Evolutionary conservation across 2,888 invertebrate species (phyloP), one percentile per base, ranked within the genome.

Genomic region (Cataglyphis livida): DNA sequence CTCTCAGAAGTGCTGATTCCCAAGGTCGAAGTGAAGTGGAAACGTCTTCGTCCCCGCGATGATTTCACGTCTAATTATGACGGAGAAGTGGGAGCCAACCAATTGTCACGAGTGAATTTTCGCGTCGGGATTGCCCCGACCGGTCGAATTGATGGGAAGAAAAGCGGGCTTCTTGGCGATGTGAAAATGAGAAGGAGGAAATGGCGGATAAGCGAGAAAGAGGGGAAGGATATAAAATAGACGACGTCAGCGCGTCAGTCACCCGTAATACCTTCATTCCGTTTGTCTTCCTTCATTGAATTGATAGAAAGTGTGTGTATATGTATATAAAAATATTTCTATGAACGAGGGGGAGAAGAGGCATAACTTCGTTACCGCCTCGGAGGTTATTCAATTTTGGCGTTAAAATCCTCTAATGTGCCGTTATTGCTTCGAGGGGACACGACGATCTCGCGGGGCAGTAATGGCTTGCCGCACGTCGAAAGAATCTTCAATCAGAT

Each of bases 351-450:
- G 18, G n/a, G n/a, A 3, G n/a, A n/a, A n/a, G n/a, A 7, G 7
- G 88, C 90, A 89, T 91, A 93, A 93, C 91, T 91, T 93, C 91
- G 92, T 93, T 93, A 93, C 90, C 90, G 86, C 85, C 88, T 89
- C 90, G 75, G 88, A 87, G 91, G 91, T 93, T 93, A 94, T 93
- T 94, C 92, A 93, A 94, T 94, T 94, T 93, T 88, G 83, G 88
- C 90, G 91, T 92, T 94, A 92, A 94, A 94, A 93, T 94, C 90
- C 92, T 92, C 91, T 93, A 93, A 93, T 93, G 92, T 92, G 91
- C 93, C 92, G 90, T 94, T 93, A 93, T 92, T 93, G 92, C 91
- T 90, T 92, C 89, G 76, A 84, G 76, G 68, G 73, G 78, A 70
- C 73, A 82, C 83, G 83, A 74, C 64, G 84, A 61, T 66, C 71